These are phyloP conservation scores for Cryptocephalus primarius DNA, from an alignment of 2,888 invertebrate genomes.

Conservation along the genomic window DNA sequence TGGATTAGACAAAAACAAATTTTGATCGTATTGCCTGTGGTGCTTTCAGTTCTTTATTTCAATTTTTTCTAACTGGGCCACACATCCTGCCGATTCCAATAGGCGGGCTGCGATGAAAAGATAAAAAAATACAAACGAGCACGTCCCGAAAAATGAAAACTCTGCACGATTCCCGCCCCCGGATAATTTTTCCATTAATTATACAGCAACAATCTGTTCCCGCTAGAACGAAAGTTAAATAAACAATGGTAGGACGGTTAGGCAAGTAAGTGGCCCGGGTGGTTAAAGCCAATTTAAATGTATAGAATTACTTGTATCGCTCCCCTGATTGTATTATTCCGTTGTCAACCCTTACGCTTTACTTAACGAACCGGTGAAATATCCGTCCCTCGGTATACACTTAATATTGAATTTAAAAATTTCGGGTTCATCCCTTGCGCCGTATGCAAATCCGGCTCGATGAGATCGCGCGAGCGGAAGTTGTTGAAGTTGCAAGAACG, in stretches of 20 bases:
- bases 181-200: too few relatives aligned
- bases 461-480: too few relatives aligned
- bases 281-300: conserved; percentile 38
- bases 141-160: too few relatives aligned
- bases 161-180: too few relatives aligned
- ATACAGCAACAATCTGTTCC: neutral
- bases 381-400: conserved; percentile 27
- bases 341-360: conserved; percentile 26
- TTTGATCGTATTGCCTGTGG: too few relatives aligned
- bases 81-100: too few relatives aligned
- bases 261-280: conserved; percentile 18
- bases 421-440: conserved; percentile 8
- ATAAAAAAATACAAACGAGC: too few relatives aligned
- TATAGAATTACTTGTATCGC: conserved; percentile 37
- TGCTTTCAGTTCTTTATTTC: too few relatives aligned
- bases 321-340: conserved; percentile 33
- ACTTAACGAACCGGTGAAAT: conserved; percentile 33
- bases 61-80: too few relatives aligned
- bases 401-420: conserved; percentile 22
- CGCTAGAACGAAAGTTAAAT: conserved; percentile 8
- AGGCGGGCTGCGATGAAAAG: too few relatives aligned
- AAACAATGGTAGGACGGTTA: conserved; percentile 22
- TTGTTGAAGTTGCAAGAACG: too few relatives aligned
- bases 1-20: too few relatives aligned
- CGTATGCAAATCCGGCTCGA: conserved; percentile 7